Base-by-base conservation (phyloP, 30 jellyfish, hydroid and myxozoan species). In the Cassiopea xamachana region DNA sequence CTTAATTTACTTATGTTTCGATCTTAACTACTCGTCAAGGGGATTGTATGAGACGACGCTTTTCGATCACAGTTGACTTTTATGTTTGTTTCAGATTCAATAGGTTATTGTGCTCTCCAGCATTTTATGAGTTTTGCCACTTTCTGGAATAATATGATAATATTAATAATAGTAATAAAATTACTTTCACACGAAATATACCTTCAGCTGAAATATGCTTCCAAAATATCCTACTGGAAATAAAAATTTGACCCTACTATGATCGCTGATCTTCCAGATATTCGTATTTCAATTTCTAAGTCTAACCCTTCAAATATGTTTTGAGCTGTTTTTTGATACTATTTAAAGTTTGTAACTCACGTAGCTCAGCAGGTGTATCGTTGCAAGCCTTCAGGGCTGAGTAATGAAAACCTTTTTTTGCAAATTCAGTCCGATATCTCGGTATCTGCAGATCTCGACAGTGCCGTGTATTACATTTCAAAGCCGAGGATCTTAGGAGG, bases 301-400 rank as follows among this genome's bases (percentile, higher is more conserved):
- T 67, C 76, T 67, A 6, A 45, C 82, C 7, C 59, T 6, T 73
- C 7, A 9, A 73, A 73, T 73, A 47, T 39, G 19, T 47, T 18
- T 9, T 73, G 17, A 73, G 62, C 27, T 73, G 82, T 47, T 73
- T 73, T 73, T 73, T 73, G 58, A 73, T 7, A 13, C 82, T 73
- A 73, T 47, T 73, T 73, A 39, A 59, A 13, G 82, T 44, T 7
- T 58, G 82, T 44, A 73, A 44, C 82, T 73, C 82, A 39, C 82
- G 18, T 44, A 73, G 60, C 7, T 73, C 62, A 73, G 62, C 62
- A 47, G 82, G 82, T 47, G 27, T 73, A 73, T 73, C 82, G 59
- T 6, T 73, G 60, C 59, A 73, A 27, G 62, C 82, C 62, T 9
- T 73, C 62, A 73, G 82, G 62, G 82, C 62, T 47, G 82, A 73